Evolutionary conservation across 2,797 vertebrate genomes (phyloP), one percentile per base, ranked within the genome.

Genomic region (Lithobates pipiens): DNA sequence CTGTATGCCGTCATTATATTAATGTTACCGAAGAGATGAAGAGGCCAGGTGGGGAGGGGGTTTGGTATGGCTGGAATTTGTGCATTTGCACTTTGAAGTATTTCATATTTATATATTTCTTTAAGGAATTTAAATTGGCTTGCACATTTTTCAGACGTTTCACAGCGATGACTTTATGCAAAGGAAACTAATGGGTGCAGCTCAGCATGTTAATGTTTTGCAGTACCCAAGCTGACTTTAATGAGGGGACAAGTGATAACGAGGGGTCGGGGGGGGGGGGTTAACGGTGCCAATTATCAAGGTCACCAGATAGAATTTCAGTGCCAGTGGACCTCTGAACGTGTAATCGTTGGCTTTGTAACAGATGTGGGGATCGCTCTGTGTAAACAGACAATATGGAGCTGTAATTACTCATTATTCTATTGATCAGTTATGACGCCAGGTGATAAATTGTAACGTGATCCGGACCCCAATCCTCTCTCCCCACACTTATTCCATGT

Each of bases 341-440:
- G 29, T 29, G 67, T 57, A n/a, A 80, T 80, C 69, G 5, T 80
- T 46, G 5, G 65, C 36, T 68, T 29, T 67, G 36, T 25, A 70
- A 65, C 67, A 70, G 67, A 80, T 79, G 61, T 18, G 63, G 32
- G 44, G 65, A 69, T 46, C 44, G 63, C 21, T 44, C 46, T 70
- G 27, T 54, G 44, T 29, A 54, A 71, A 80, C 78, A 69, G 7
- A 29, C 21, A 5, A 27, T 0, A 44, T 9, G 44, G 44, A 67
- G 50, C 21, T 0, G 6, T 39, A 36, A 50, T 80, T 36, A 80
- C 69, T 13, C 7, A 80, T 71, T 6, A 80, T 42, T 57, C 3
- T 32, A 71, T 54, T 80, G 78, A 80, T 80, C 67, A 8, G 18
- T 44, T 57, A 69, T 80, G 78, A 80, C 78, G 50, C 27, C 46